Base-by-base conservation (phyloP, 2,888 invertebrate species). In the Brachycybe producta region DNA sequence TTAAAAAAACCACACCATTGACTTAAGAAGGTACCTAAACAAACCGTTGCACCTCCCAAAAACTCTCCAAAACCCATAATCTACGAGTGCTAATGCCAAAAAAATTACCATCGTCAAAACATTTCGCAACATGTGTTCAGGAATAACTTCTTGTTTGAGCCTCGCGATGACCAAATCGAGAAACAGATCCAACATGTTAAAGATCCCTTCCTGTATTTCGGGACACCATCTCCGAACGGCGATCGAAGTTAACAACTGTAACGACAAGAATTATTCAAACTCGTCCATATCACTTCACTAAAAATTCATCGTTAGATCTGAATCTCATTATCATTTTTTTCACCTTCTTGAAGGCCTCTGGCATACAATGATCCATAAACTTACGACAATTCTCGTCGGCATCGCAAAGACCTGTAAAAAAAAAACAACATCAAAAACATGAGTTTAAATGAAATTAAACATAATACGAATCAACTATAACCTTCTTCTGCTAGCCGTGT, bases 131-230 rank as follows among this genome's bases (percentile, higher is more conserved):
- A 69, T 58, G 7, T 54, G 56, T 28, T 61, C 58, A 21, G 67
- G 67, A 32, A 70, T 61, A n/a, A 67, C 65, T 27, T 60, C 58
- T 47, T 66, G 64, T 39, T 65, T 62, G 26, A 72, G 57, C 21
- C 67, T 58, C 2, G 64, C 62, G 5, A 67, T 65, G 5, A 67
- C 61, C 35, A 72, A 59, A 52, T 70, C 69, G 28, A 70, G 59
- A 39, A 70, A 61, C 36, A 71, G 57, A 47, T 66, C 64, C 19
- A 68, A 57, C 71, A 72, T 72, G 56, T 64, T 64, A 55, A 63
- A 66, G 35, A 73, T 68, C 2, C 72, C 72, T 54, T 69, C 69
- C 56, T 71, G 71, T 34, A 70, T 68, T 54, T 72, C 71, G 26
- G 62, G 58, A 27, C 64, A 64, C 72, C 71, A 72, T 24, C 67